Evolutionary conservation across 2,888 invertebrate genomes (phyloP).

Genomic region (Dioctria rufipes): DNA sequence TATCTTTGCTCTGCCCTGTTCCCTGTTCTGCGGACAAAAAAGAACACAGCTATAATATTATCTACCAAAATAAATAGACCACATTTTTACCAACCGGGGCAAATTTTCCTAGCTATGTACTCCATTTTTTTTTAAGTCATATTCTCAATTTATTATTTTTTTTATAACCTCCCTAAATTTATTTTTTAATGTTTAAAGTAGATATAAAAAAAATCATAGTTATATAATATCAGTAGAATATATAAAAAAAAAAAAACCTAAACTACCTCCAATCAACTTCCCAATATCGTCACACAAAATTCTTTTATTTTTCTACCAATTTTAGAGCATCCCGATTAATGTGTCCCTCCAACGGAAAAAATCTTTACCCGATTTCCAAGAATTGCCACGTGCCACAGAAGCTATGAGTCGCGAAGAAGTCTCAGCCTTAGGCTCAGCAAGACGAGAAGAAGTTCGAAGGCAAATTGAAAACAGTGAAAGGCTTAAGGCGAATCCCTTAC

Average conservation of each 20-base stretch:
- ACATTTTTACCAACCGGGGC: no score
- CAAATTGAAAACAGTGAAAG: constrained; percentile 93
- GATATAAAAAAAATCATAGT: not conserved
- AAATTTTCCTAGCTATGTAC: no score
- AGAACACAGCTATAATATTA: no score
- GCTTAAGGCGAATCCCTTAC: constrained; percentile 93
- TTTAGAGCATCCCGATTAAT: constrained; percentile 84
- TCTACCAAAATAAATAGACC: no score
- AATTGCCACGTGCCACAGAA: constrained; percentile 83
- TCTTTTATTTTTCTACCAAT: constrained; percentile 60
- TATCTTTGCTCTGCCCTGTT: no score
- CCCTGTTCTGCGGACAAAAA: no score
- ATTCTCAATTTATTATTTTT: no score
- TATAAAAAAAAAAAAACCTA: not conserved
- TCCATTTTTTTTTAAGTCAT: no score
- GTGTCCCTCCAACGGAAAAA: constrained; percentile 92
- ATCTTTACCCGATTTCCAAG: constrained; percentile 95
- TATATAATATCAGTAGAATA: not conserved
- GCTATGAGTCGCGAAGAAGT: constrained; percentile 96
- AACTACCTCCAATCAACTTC: not conserved
- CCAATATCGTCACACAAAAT: constrained; percentile 10
- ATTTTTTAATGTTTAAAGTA: not conserved
- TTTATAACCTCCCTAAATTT: no score
- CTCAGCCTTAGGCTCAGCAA: constrained; percentile 91
- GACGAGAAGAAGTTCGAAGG: constrained; percentile 94